Evolutionary conservation across 2,888 invertebrate genomes (phyloP), one percentile per base, ranked within the genome.

Genomic region (Lithophane ornitopus): DNA sequence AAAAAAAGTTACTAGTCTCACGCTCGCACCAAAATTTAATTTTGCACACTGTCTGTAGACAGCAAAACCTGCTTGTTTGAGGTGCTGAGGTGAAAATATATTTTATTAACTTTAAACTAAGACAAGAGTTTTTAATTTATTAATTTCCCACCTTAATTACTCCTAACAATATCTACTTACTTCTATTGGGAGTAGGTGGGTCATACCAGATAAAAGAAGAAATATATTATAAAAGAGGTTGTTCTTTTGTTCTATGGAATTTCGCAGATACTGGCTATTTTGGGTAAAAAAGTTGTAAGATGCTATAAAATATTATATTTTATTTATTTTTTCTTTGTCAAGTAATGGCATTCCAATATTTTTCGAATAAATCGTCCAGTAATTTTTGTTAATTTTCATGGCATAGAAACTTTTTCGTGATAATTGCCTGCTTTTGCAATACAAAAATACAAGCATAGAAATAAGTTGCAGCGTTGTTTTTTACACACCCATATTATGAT

Each of bases 201-300:
- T 16, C n/a, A 39, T 11, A 67, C 11, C n/a, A 39, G 34, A 7
- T 14, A 59, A 3, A 2, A 14, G n/a, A n/a, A n/a, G n/a, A n/a
- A n/a, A 16, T 16, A 11, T n/a, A 26, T 8, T n/a, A 26, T 8
- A 46, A 59, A 49, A 28, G 6, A 61, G 39, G 11, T 41, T n/a
- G 2, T 3, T 77, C 41, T 58, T 56, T 76, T 49, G 14, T 62
- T 14, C 22, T 12, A 16, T 26, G 12, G 9, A n/a, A 58, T 28
- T 74, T n/a, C 6, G 3, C 6, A 62, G 11, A n/a, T 34, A n/a
- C 56, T 65, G 74, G 75, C 56, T n/a, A n/a, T 28, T 54, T 16
- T 52, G 2, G 3, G 19, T 26, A 28, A 74, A 63, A 74, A 74
- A 39, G 44, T 9, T 22, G 0, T 9, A 11, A 54, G 26, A 80